Conservation (phyloP, 2,888 invertebrate genomes). For the Phaedon cochleariae region DNA sequence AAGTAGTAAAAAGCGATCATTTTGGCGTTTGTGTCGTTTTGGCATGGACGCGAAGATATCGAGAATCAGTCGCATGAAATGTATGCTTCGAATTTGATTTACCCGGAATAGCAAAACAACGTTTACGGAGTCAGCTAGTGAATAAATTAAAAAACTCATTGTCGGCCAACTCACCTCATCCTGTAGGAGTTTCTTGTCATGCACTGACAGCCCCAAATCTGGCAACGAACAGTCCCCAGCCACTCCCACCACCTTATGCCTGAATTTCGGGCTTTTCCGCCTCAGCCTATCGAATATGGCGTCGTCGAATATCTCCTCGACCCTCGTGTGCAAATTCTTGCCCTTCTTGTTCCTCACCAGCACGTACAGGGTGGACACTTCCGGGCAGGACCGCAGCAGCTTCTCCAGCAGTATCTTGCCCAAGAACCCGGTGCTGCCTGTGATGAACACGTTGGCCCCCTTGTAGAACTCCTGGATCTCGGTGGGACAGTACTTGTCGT, state of each 20-base stretch:
- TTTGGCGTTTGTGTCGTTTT: no score
- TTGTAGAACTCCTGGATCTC: slow-evolving; percentile 58
- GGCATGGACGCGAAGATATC: no score
- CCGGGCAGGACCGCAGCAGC: slow-evolving; percentile 66
- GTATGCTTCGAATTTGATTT: no score
- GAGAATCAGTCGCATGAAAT: no score
- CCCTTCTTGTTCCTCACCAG: slow-evolving; percentile 69
- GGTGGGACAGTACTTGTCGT: slow-evolving; percentile 26
- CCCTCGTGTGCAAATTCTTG: slow-evolving; percentile 70
- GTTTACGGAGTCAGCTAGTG: no score
- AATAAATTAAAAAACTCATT: no score
- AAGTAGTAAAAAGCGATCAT: no score
- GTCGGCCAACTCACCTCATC: slow-evolving; percentile 27
- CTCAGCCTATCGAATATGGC: slow-evolving; percentile 68
- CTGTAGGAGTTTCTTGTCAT: slow-evolving; percentile 63
- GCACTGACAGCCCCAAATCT: slow-evolving; percentile 67
- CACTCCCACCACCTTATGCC: slow-evolving; percentile 66
- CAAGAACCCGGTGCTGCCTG: slow-evolving; percentile 67
- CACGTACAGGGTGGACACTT: slow-evolving; percentile 66
- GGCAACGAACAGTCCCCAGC: slow-evolving; percentile 71
- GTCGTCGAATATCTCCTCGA: slow-evolving; percentile 75
- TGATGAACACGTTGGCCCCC: slow-evolving; percentile 58
- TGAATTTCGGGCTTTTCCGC: slow-evolving; percentile 69
- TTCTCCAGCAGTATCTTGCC: slow-evolving; percentile 69
- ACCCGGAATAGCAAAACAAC: no score